Evolutionary conservation across 2,113 vertebrate genomes (phyloP), one percentile per base, ranked within the genome.

Genomic region (Xenus cinereus): DNA sequence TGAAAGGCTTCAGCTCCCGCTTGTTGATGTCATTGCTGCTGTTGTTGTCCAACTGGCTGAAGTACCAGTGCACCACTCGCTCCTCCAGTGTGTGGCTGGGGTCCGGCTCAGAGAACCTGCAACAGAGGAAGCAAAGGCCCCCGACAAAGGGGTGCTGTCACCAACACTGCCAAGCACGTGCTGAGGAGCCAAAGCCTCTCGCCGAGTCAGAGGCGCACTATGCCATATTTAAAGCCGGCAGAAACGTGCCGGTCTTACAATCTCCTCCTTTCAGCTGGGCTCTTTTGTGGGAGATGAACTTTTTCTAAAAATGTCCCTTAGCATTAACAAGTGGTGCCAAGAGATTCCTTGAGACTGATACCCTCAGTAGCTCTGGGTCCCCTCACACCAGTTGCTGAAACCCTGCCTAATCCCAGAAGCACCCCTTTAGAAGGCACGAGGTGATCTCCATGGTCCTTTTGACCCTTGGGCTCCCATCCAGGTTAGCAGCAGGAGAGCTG

Each of bases 11-110:
- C 90, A 99, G 98, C 95, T 99, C 99, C 80, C 99, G 98, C 97
- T 99, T 99, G 98, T 98, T 99, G 91, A 99, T 99, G 96, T 99
- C 99, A 2, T 97, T 98, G 97, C 99, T 99, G 97, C 98, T 98
- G 79, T 99, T 99, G 98, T 98, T 99, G 85, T 99, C 99, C 97
- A 99, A 98, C 98, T 99, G 99, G 94, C 98, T 98, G 89, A 99
- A 99, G 97, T 99, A 99, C 99, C 99, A 99, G 89, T 99, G 99
- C 9, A 99, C 99, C 95, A 99, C 99, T 5, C 99, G 96, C 96
- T 99, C 99, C 96, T 99, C 99, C 88, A 99, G 93, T 2, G 99
- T 99, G 97, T 99, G 99, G 92, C 98, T 99, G 88, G 99, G 99
- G 94, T 99, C 99, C 39, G 99, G 99, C 97, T 99, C 99, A 5